Conservation (phyloP, 2,888 invertebrate genomes). For the Drosophila meridionalis region DNA sequence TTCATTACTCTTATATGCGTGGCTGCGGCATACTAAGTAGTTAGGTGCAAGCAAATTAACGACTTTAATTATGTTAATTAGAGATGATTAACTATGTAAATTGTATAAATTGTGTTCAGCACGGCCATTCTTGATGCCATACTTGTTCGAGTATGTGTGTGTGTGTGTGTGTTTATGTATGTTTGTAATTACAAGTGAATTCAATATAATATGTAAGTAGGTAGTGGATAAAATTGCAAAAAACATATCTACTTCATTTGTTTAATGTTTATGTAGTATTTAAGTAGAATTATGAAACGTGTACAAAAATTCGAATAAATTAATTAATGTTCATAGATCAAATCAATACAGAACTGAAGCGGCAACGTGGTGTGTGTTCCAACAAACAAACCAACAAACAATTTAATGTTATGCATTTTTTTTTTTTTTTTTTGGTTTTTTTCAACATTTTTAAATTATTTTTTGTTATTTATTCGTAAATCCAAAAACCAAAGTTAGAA, state of each 20-base stretch:
- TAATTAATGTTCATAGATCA: conserved; percentile 38
- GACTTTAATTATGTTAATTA: conserved; percentile 74
- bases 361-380: conserved; percentile 54
- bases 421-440: conserved; percentile 10
- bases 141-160: conserved; percentile 30
- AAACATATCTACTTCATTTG: conserved; percentile 70
- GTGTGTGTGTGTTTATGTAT: conserved; percentile 53
- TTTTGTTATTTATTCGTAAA: conserved; percentile 18
- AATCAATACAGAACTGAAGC: conserved; percentile 65
- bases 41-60: conserved; percentile 85
- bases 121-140: conserved; percentile 40
- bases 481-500: conserved; percentile 53
- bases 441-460: background rate
- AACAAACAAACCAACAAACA: conserved; percentile 71
- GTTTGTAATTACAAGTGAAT: conserved; percentile 72
- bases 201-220: conserved; percentile 60
- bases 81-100: conserved; percentile 65
- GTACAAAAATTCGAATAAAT: conserved; percentile 44
- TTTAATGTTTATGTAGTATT: conserved; percentile 52
- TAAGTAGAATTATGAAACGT: conserved; percentile 56
- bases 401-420: conserved; percentile 58
- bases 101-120: conserved; percentile 53
- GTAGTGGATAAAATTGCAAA: conserved; percentile 69
- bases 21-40: conserved; percentile 86
- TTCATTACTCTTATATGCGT: conserved; percentile 82